These are phyloP conservation scores for Canis aureus DNA, from an alignment of 2,113 vertebrate species.

Conservation along the genomic window DNA sequence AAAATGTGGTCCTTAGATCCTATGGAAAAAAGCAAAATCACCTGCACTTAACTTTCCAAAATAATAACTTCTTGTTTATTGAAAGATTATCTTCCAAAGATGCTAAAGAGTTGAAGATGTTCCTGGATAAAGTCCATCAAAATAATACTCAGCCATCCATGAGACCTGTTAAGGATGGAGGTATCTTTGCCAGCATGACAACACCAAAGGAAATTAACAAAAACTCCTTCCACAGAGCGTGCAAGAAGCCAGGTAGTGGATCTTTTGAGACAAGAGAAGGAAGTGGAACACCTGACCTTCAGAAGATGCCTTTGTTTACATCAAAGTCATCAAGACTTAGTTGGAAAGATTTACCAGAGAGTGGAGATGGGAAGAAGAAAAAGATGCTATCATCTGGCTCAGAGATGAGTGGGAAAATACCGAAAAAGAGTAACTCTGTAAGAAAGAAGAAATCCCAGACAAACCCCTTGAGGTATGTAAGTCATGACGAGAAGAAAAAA, in stretches of 20 bases:
- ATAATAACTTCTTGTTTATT: slow-evolving; percentile 47
- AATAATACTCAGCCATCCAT: neutral
- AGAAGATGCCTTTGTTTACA: neutral
- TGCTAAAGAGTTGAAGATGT: neutral
- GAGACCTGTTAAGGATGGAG: neutral
- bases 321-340: neutral
- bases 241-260: neutral
- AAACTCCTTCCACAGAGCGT: neutral
- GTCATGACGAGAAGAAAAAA: neutral
- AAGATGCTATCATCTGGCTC: neutral
- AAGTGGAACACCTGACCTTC: neutral
- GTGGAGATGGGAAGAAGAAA: neutral
- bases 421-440: rapidly evolving
- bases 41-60: slow-evolving; percentile 59
- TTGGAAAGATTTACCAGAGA: neutral
- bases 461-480: neutral
- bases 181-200: neutral
- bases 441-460: neutral
- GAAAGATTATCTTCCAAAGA: neutral
- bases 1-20: neutral
- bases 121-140: slow-evolving; percentile 33
- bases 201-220: neutral
- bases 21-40: neutral
- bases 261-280: neutral
- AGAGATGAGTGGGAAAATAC: neutral